Base-by-base conservation (phyloP, 2,113 vertebrate species). In the Tapirus terrestris region DNA sequence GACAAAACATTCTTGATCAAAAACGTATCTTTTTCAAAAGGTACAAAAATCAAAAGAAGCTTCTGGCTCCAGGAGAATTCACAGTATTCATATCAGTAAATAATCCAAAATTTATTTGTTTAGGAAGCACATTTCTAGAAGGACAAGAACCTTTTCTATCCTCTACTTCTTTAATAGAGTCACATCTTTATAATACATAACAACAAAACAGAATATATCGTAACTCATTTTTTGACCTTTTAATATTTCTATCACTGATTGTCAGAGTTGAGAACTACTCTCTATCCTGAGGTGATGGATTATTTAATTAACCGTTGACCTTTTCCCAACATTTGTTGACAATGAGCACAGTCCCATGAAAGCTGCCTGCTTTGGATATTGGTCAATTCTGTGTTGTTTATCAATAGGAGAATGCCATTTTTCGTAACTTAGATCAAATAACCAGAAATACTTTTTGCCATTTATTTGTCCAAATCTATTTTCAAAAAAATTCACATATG, bases 251-350 rank as follows among this genome's bases (percentile, higher is more conserved):
- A 99, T 99, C 99, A 99, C 99, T 99, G 99, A 99, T 99, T 99
- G 99, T 99, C 98, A 99, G 98, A 99, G 98, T 98, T 98, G 99
- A 99, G 98, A 99, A 99, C 84, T 99, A 99, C 98, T 99, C 99
- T 99, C 99, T 99, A 98, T 99, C 99, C 99, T 99, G 99, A 99
- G 99, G 99, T 99, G 99, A 99, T 99, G 99, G 99, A 99, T 99
- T 99, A 99, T 99, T 99, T 99, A 99, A 99, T 99, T 99, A 99
- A 99, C 99, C 99, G 99, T 99, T 99, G 99, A 99, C 99, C 99
- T 99, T 99, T 99, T 99, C 99, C 98, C 98, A 99, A 99, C 99
- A 99, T 99, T 99, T 99, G 99, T 99, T 99, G 99, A 99, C 99
- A 99, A 99, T 99, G 99, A 99, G 99, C 99, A 99, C 94, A 95